These are phyloP conservation scores for Dryobota labecula DNA, from an alignment of 2,888 invertebrate genomes.

Conservation along the genomic window DNA sequence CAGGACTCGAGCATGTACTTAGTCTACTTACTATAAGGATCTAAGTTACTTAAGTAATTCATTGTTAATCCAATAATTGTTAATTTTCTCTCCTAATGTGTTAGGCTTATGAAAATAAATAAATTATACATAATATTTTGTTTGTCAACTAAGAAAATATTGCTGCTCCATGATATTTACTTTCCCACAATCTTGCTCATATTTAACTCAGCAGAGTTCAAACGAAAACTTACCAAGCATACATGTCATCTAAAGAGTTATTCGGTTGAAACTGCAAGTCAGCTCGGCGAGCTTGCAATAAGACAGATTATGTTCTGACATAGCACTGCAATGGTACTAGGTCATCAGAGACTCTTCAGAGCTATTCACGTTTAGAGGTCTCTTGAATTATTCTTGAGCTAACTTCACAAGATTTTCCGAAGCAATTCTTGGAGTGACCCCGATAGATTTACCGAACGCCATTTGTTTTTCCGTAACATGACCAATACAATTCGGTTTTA, in stretches of 20 bases:
- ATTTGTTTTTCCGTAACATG: slow-evolving; percentile 27
- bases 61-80: too few species aligned
- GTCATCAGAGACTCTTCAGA: slow-evolving; percentile 35
- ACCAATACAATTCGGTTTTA: slow-evolving; percentile 21
- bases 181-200: background rate
- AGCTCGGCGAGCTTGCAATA: slow-evolving; percentile 43
- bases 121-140: too few species aligned
- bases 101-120: too few species aligned
- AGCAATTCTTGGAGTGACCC: slow-evolving; percentile 29
- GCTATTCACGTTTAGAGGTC: slow-evolving; percentile 22
- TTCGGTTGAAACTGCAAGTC: slow-evolving; percentile 53
- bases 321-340: slow-evolving; percentile 43
- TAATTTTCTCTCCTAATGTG: too few species aligned
- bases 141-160: background rate
- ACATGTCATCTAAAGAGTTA: slow-evolving; percentile 47
- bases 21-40: too few species aligned
- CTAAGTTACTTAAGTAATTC: too few species aligned
- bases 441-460: slow-evolving; percentile 31
- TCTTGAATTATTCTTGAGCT: slow-evolving; percentile 40
- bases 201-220: slow-evolving; percentile 10
- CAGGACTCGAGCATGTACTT: too few species aligned
- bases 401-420: slow-evolving; percentile 28
- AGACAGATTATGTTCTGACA: slow-evolving; percentile 51
- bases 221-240: slow-evolving; percentile 46
- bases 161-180: background rate